Evolutionary conservation across 2,888 invertebrate genomes (phyloP).

Genomic region (Chrysodeixis includens): DNA sequence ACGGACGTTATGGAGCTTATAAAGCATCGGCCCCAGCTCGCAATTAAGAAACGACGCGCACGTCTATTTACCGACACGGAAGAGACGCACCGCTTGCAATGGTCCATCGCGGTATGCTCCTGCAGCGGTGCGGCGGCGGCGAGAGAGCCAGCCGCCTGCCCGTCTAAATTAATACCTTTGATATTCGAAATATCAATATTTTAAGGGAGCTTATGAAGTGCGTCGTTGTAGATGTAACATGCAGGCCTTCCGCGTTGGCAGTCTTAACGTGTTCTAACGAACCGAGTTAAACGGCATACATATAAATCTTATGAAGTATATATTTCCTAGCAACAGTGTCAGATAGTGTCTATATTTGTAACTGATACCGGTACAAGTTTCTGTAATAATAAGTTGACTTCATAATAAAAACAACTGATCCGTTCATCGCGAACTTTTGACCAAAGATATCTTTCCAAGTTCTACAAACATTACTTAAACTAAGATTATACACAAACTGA

Average conservation of each 20-base stretch:
- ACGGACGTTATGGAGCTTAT: slow-evolving; percentile 88
- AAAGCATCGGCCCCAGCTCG: slow-evolving; percentile 86
- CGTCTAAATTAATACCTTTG: slow-evolving; percentile 87
- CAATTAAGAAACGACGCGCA: slow-evolving; percentile 87
- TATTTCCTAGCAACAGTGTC: slow-evolving; percentile 46
- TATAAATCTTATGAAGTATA: slow-evolving; percentile 61
- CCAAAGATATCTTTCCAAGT: neutral
- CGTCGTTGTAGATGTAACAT: slow-evolving; percentile 75
- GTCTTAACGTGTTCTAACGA: slow-evolving; percentile 75
- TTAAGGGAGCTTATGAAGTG: slow-evolving; percentile 84
- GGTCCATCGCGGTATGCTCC: slow-evolving; percentile 81
- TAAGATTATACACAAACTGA: slow-evolving; percentile 33
- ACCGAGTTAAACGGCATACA: slow-evolving; percentile 69
- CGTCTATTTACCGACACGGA: slow-evolving; percentile 88
- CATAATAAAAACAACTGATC: neutral
- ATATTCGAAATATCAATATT: slow-evolving; percentile 88
- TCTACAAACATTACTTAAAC: slow-evolving; percentile 7
- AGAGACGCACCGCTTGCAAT: slow-evolving; percentile 85
- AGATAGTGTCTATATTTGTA: slow-evolving; percentile 20
- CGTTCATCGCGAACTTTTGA: neutral
- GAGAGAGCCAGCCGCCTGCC: slow-evolving; percentile 74
- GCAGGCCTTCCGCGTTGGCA: slow-evolving; percentile 84
- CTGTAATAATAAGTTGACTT: slow-evolving; percentile 5
- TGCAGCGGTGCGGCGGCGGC: slow-evolving; percentile 64
- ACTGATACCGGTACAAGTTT: slow-evolving; percentile 1